A percentile compares a stretch with the other conserved stretches of the same genome.
Evolutionary conservation across 37 sponge, comb jelly and placozoan genomes (phyloP).

Genomic region (Chondrosia reniformis): DNA sequence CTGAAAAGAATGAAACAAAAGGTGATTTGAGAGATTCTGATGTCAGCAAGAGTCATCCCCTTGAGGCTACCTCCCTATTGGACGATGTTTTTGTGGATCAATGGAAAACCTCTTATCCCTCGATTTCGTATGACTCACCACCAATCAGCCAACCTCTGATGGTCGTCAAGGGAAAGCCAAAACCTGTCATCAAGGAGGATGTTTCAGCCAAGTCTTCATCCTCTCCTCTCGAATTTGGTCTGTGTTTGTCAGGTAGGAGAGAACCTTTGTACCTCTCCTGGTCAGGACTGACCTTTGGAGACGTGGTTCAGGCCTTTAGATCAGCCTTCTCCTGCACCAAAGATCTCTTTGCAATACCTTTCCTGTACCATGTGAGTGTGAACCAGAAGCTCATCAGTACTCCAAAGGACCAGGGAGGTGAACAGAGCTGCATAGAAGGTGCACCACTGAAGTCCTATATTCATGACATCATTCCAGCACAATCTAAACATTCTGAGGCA

Average conservation of each 20-base stretch:
- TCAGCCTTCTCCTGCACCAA: too few relatives aligned
- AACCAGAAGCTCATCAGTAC: too few relatives aligned
- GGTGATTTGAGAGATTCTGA: not conserved
- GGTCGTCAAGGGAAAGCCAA: not conserved
- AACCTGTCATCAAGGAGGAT: not conserved
- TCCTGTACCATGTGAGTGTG: not conserved
- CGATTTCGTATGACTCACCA: not conserved
- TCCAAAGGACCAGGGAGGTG: too few relatives aligned
- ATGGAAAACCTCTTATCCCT: not conserved
- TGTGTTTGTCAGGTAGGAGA: not conserved
- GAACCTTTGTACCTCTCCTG: not conserved
- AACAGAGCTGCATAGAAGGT: too few relatives aligned
- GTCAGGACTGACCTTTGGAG: not conserved
- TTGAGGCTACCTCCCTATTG: not conserved
- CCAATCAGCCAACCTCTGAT: not conserved
- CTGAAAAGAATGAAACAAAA: not conserved
- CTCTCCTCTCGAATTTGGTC: not conserved
- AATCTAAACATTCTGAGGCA: too few relatives aligned
- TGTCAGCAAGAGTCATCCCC: too few relatives aligned
- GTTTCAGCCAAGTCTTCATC: not conserved
- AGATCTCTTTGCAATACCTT: not conserved
- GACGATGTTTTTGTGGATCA: not conserved
- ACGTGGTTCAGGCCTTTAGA: not conserved
- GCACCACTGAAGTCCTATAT: too few relatives aligned
- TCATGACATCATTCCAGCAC: too few relatives aligned